Evolutionary conservation across 2,797 vertebrate species (phyloP).

Genomic region (Betta splendens): DNA sequence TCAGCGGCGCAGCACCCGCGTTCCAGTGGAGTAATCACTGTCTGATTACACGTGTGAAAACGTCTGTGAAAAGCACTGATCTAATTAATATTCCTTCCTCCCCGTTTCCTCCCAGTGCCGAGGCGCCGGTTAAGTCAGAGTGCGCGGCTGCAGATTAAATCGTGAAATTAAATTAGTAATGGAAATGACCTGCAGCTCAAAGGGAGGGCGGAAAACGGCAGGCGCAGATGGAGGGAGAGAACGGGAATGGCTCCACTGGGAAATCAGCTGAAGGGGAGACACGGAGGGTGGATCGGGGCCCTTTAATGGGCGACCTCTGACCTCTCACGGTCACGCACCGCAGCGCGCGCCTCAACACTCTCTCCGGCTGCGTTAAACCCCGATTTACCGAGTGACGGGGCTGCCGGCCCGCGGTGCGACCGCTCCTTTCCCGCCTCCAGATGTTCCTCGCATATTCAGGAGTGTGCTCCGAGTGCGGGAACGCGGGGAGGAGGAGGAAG

Average conservation of each 20-base stretch:
- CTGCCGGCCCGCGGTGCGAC: too few species aligned
- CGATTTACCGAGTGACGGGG: too few species aligned
- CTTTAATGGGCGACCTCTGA: constrained; percentile 40
- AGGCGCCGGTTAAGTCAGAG: constrained; percentile 27
- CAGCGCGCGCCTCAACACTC: constrained; percentile 17
- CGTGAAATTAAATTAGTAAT: constrained; percentile 11
- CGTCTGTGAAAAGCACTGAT: constrained; percentile 18
- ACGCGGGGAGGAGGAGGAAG: constrained; percentile 24
- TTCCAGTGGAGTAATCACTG: constrained; percentile 7
- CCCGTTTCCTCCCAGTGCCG: constrained; percentile 4
- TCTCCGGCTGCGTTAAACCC: constrained; percentile 10
- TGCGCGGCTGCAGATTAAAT: constrained; percentile 14
- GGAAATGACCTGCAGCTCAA: constrained; percentile 42
- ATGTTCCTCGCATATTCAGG: constrained; percentile 45
- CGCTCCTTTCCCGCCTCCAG: constrained; percentile 47
- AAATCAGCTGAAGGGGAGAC: constrained; percentile 62
- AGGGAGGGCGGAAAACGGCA: constrained; percentile 39
- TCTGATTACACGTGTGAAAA: constrained; percentile 19
- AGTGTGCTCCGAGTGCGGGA: constrained; percentile 42
- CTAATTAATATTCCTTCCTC: constrained; percentile 27
- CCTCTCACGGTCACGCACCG: constrained; percentile 31
- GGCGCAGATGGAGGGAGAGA: constrained; percentile 52
- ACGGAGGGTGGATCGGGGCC: constrained; percentile 39
- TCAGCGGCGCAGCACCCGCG: constrained; percentile 4
- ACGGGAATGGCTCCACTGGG: constrained; percentile 50